phyloP scores from a whole-genome alignment of 2,888 invertebrate genomes.

The Epinotia bilunana region DNA sequence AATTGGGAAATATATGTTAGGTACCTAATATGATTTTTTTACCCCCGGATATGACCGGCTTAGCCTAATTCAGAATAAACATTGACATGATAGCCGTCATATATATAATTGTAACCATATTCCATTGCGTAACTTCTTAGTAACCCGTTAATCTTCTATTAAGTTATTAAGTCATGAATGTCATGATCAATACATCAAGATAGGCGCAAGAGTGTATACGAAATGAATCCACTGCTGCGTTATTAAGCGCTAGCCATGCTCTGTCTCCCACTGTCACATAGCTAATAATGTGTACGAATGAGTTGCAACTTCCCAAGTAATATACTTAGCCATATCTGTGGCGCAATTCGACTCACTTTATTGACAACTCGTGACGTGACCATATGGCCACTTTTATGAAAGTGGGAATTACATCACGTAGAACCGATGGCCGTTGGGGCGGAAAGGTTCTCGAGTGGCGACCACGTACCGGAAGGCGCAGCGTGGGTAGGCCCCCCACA shows the following conservation, averaged over 20 bases:
- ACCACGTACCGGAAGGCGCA: no score
- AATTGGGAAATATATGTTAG: no score
- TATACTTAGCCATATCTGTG: neutral
- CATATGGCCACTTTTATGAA: neutral
- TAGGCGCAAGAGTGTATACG: neutral
- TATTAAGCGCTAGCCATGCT: neutral
- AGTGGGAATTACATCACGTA: neutral
- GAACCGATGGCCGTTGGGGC: no score
- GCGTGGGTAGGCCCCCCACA: no score
- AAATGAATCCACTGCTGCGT: neutral
- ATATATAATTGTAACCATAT: neutral
- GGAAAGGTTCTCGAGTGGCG: no score
- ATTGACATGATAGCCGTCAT: no score
- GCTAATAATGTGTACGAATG: neutral
- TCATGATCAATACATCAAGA: conserved; percentile 4
- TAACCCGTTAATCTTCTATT: neutral
- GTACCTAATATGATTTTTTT: no score
- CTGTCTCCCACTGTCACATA: neutral
- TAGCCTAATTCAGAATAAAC: no score
- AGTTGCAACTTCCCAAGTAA: neutral
- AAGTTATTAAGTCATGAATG: conserved; percentile 1
- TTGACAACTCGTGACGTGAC: neutral
- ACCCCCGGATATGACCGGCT: neutral
- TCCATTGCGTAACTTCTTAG: conserved; percentile 2
- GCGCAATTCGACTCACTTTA: neutral